A percentile compares a stretch with the other conserved stretches of the same genome.
phyloP scores from a whole-genome alignment of 2,113 vertebrate species.

The Nannospalax galili region DNA sequence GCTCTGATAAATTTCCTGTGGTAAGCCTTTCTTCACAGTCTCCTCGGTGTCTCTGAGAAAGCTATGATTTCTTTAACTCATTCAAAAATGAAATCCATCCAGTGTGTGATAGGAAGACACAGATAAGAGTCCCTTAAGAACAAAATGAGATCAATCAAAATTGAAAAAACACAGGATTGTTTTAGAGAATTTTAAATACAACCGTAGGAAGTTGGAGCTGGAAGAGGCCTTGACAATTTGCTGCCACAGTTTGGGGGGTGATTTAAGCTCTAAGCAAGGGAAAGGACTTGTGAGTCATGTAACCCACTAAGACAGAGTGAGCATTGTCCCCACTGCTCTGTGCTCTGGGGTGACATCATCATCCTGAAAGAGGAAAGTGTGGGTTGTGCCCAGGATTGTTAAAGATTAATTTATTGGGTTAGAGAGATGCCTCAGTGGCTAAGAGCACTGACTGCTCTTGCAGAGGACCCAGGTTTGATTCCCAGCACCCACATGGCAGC shows the following conservation, averaged over 20 bases:
- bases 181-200: neutral
- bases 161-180: neutral
- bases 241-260: neutral
- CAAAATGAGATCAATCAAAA: neutral
- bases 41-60: neutral
- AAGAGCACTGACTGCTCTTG: no score
- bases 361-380: fast-evolving
- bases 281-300: neutral
- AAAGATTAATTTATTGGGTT: neutral
- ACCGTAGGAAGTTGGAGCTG: neutral
- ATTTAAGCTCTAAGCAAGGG: neutral
- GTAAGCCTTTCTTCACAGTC: neutral
- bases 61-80: neutral
- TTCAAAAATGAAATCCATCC: neutral
- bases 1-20: neutral
- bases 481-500: no score
- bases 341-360: neutral
- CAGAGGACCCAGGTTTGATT: no score
- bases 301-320: neutral
- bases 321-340: neutral
- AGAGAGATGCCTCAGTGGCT: no score
- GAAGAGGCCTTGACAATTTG: neutral
- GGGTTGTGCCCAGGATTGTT: neutral
- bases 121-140: neutral
- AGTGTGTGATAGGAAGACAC: neutral